Evolutionary conservation across 2,113 vertebrate species (phyloP).

Genomic region (Corydoras maculifer): DNA sequence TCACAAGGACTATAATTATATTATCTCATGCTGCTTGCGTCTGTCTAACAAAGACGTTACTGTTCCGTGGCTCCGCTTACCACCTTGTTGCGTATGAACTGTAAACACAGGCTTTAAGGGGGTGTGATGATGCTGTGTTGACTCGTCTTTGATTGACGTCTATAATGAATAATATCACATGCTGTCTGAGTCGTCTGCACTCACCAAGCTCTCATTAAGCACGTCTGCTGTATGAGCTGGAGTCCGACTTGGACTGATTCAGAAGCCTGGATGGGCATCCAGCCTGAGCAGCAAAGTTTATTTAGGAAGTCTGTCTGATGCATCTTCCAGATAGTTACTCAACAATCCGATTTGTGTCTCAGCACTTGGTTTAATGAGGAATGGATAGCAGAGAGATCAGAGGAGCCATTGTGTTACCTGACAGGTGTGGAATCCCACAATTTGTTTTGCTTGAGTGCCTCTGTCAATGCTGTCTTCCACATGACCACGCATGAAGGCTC

Average conservation of each 20-base stretch:
- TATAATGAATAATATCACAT: background rate
- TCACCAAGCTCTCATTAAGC: constrained; percentile 1
- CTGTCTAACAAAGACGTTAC: constrained; percentile 15
- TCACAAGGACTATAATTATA: constrained; percentile 28
- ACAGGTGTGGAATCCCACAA: constrained; percentile 11
- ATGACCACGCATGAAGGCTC: background rate
- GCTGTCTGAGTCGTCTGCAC: background rate
- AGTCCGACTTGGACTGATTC: too few relatives aligned
- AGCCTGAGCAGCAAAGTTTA: too few relatives aligned
- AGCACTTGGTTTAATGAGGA: background rate
- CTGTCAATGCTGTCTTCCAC: constrained; percentile 19
- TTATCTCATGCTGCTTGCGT: constrained; percentile 33
- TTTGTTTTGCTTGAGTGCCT: constrained; percentile 9
- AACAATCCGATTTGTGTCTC: background rate
- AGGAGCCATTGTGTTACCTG: constrained; percentile 17
- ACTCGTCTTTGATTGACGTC: background rate
- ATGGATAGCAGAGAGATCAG: background rate
- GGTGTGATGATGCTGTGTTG: constrained; percentile 18
- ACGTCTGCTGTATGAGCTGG: background rate
- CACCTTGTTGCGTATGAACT: constrained; percentile 35
- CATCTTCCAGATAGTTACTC: constrained; percentile 8
- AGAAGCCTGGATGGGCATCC: too few relatives aligned
- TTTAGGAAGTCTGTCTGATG: background rate
- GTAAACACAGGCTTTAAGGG: constrained; percentile 4
- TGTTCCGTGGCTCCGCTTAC: constrained; percentile 17